Evolutionary conservation across 2,888 invertebrate species (phyloP).

Genomic region (Cylindroiulus punctatus): DNA sequence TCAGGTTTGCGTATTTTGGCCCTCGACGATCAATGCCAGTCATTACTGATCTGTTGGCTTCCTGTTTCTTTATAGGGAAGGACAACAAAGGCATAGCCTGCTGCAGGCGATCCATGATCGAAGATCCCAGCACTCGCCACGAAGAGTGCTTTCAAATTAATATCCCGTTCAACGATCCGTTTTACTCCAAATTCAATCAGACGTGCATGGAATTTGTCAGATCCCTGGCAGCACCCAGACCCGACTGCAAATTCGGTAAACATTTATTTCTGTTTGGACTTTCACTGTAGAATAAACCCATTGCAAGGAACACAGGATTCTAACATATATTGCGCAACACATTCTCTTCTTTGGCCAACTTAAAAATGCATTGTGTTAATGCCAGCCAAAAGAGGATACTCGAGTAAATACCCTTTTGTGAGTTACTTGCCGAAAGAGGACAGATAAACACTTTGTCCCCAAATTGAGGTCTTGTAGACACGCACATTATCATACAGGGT

Average conservation of each 20-base stretch:
- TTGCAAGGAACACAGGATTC: no score
- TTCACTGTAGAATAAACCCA: neutral
- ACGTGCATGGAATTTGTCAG: slow-evolving; percentile 66
- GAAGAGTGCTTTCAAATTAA: slow-evolving; percentile 77
- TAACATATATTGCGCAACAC: no score
- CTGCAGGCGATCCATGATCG: slow-evolving; percentile 56
- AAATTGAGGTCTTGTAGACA: no score
- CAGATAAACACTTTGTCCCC: no score
- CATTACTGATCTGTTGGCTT: neutral
- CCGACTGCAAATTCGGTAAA: slow-evolving; percentile 70
- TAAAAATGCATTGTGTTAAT: neutral
- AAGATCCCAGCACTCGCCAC: slow-evolving; percentile 65
- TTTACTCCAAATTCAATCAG: slow-evolving; percentile 70
- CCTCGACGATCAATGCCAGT: no score
- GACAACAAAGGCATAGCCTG: slow-evolving; percentile 58
- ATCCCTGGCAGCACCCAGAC: slow-evolving; percentile 64
- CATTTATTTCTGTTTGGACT: neutral
- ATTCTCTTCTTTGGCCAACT: no score
- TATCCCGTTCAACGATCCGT: slow-evolving; percentile 72
- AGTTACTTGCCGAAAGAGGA: no score
- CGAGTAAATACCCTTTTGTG: no score
- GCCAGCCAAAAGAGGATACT: no score
- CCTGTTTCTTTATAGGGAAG: slow-evolving; percentile 52
- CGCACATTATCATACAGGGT: no score
- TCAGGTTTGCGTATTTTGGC: neutral